Base-by-base conservation (phyloP, 2,888 invertebrate genomes). In the Agonopterix alstromeriana region DNA sequence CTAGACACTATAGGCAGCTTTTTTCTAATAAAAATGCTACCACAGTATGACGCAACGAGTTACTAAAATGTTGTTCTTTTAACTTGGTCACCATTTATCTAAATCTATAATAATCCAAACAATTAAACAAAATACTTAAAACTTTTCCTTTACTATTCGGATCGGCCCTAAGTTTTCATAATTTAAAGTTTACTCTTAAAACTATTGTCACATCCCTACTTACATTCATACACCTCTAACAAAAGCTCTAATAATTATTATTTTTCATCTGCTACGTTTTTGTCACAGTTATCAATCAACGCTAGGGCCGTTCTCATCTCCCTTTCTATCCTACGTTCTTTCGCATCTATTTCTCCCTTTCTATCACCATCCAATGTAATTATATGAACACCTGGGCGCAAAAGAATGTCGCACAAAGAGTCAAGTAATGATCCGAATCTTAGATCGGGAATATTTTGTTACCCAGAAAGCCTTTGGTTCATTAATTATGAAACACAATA, bases 241-340 rank as follows among this genome's bases (percentile, higher is more conserved):
- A 88, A 88, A 82, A 77, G 85, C 74, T 78, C 73, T 76, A 83
- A 87, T 88, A 87, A 88, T 88, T 83, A 88, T 88, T 88, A 87
- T 88, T 88, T 86, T 86, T 88, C 87, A 86, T 88, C 86, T 86
- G 86, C 79, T 79, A 78, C 88, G 83, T 88, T 88, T 87, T 88
- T 89, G 89, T 89, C 89, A 87, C 88, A 89, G 89, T 88, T 89
- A 89, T 89, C 89, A 89, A 89, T 89, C 89, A 89, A 87, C 79
- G 78, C 76, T 74, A 82, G 81, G 82, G 83, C 75, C 67, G 58
- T 46, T 67, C 43, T 57, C 63, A 50, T 57, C 48, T 81, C 80
- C 69, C 71, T 64, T 60, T 81, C 76, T 54, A 43, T 46, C 54
- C 36, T 45, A 35, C 53, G 55, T 41, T 50, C 53, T 58, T 55